Evolutionary conservation across 2,888 invertebrate species (phyloP).

Genomic region (Melolontha melolontha): DNA sequence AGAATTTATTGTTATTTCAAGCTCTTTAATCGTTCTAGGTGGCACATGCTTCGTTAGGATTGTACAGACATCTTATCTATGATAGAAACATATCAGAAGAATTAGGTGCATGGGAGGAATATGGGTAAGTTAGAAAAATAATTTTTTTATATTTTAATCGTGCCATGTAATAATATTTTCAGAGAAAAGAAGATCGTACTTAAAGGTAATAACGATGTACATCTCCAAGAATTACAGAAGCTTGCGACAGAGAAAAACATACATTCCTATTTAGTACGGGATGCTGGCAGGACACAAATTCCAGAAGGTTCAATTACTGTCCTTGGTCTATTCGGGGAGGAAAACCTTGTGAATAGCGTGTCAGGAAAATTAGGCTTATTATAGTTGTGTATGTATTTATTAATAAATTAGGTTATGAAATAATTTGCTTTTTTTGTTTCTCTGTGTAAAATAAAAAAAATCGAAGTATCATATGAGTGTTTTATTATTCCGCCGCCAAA

Average conservation of each 20-base stretch:
- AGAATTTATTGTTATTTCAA: constrained; percentile 5
- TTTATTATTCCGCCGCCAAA: not conserved
- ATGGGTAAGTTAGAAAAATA: constrained; percentile 57
- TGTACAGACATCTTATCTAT: constrained; percentile 67
- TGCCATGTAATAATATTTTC: constrained; percentile 18
- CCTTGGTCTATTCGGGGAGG: constrained; percentile 66
- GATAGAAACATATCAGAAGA: constrained; percentile 56
- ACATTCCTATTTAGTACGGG: constrained; percentile 58
- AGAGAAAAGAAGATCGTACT: constrained; percentile 66
- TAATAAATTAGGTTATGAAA: constrained; percentile 34
- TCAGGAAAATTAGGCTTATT: constrained; percentile 59
- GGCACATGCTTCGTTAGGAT: constrained; percentile 72
- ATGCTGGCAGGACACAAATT: constrained; percentile 66
- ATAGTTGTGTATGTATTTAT: constrained; percentile 41
- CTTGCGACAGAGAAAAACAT: constrained; percentile 58
- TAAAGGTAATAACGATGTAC: constrained; percentile 61
- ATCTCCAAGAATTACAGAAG: constrained; percentile 62
- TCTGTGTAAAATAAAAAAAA: not conserved
- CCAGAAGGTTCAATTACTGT: constrained; percentile 66
- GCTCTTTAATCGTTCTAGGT: constrained; percentile 58
- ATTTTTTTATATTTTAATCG: constrained; percentile 10
- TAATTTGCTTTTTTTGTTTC: constrained; percentile 13
- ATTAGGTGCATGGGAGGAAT: constrained; percentile 68
- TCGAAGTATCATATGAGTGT: not conserved
- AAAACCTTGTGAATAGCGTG: constrained; percentile 63